These are phyloP conservation scores for Asarcornis scutulata DNA, from an alignment of 2,113 vertebrate species.

Conservation along the genomic window DNA sequence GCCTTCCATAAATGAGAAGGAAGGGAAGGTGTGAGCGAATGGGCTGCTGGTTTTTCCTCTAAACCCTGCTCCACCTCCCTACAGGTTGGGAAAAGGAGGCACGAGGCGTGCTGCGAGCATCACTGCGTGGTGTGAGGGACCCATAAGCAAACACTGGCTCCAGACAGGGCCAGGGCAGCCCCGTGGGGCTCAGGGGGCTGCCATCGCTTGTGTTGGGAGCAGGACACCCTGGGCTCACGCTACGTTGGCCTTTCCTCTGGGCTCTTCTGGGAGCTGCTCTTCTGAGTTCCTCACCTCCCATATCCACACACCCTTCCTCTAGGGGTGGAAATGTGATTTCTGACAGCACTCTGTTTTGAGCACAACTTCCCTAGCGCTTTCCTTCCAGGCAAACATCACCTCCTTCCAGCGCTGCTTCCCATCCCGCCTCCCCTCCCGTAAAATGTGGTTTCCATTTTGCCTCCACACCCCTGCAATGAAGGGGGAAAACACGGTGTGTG, in stretches of 20 bases:
- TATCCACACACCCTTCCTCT: background rate
- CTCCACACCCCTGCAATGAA: background rate
- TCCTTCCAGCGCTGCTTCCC: background rate
- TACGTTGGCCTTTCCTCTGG: background rate
- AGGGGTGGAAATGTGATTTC: background rate
- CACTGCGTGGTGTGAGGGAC: background rate
- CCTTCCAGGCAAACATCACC: background rate
- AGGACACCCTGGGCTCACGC: fast-evolving
- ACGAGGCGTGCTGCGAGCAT: background rate
- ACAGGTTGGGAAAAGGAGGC: background rate
- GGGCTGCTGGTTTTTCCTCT: background rate
- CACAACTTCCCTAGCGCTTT: background rate
- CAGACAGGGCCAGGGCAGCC: fast-evolving
- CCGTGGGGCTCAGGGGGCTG: fast-evolving
- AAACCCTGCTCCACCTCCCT: background rate
- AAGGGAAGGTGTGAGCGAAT: background rate
- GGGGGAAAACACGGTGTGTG: fast-evolving
- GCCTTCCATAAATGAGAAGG: background rate
- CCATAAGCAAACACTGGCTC: background rate
- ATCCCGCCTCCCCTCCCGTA: background rate
- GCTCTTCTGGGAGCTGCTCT: background rate
- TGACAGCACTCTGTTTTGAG: background rate
- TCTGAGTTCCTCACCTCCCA: background rate
- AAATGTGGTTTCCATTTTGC: background rate
- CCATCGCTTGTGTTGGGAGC: fast-evolving